Base-by-base conservation (phyloP, 2,888 invertebrate genomes). In the Drosophila stalkeri region DNA sequence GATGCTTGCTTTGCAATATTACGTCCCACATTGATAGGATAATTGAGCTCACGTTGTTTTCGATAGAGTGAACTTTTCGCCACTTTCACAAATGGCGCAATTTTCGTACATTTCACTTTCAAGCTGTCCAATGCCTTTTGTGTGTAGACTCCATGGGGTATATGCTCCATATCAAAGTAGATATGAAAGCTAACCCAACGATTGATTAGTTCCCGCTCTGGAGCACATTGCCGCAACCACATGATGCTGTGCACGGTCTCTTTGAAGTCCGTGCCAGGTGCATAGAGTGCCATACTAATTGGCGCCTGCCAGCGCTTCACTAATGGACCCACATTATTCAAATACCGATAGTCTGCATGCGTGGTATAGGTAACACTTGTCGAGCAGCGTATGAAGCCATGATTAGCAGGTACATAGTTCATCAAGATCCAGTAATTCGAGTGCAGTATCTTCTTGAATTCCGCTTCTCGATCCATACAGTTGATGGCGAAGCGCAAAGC, bases 21-120 rank as follows among this genome's bases (percentile, higher is more conserved):
- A 31, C 97, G 94, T 0, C 96, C 97, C 7, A 97, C 96, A 92
- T 98, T 98, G 62, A 98, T 96, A 0, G 97, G 97, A 91, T 98
- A 98, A 9, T 96, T 92, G 5, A 97, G 93, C 80, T 95, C 95
- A 85, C 96, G 96, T 77, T 31, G 23, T 1, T 35, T 60, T 27
- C 72, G 77, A 93, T 96, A 97, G 88, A 70, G 8, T 12, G 27
- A 0, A 0, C 1, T 8, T 9, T 18, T 16, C 0, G 2, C 2
- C 8, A 31, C n/a, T 37, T 8, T 20, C 5, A 0, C 6, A 20
- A 80, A 90, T 1, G 91, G 83, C 0, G 82, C 62, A 0, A 18
- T n/a, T 2, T 23, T 2, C 0, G 6, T 31, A 27, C 91, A 91
- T 35, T 84, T 62, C 16, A 81, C 68, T 1, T 68, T 54, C 73